Evolutionary conservation across 2,113 vertebrate species (phyloP), one percentile per base, ranked within the genome.

Genomic region (Aphelocoma coerulescens): DNA sequence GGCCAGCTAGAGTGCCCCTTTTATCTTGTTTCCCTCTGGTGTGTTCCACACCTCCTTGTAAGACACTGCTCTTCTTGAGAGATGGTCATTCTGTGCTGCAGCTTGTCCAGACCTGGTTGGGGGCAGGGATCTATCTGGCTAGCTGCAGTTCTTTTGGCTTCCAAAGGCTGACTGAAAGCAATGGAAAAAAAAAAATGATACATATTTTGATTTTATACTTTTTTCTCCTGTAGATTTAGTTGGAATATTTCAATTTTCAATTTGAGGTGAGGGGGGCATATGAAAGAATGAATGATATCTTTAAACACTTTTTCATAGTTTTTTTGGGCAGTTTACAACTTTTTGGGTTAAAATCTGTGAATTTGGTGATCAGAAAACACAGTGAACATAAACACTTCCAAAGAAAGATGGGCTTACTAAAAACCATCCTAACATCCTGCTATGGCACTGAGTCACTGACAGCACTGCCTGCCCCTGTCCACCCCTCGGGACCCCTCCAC

Each of bases 401-500:
- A 75, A 85, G 43, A 43, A 85, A 63, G 24, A 44, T 21, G 19
- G 1, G 2, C 21, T 65, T 39, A 28, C 18, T 43, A 75, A 57
- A 57, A 87, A 4, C 26, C 33, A 55, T 35, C 6, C 11, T n/a
- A 59, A 39, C 8, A 57, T 16, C 15, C 12, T 74, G 13, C 19
- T 5, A 24, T 33, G 33, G 7, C 6, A 27, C 37, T 41, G 22
- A 58, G 16, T 37, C 8, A 39, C 22, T 3, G 2, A 23, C 51
- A 73, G 33, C 9, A 16, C 27, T 82, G 11, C 19, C 43, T 62
- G 39, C 46, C n/a, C 10, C 21, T 67, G 30, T 8, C 2, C 14
- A 48, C 1, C 0, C 26, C 1, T 37, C 0, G 0, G 5, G 18
- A 11, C 3, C 51, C 14, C 10, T 14, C 1, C 3, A 37, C 5